phyloP scores from a whole-genome alignment of 2,113 vertebrate species.

The Zingel zingel region DNA sequence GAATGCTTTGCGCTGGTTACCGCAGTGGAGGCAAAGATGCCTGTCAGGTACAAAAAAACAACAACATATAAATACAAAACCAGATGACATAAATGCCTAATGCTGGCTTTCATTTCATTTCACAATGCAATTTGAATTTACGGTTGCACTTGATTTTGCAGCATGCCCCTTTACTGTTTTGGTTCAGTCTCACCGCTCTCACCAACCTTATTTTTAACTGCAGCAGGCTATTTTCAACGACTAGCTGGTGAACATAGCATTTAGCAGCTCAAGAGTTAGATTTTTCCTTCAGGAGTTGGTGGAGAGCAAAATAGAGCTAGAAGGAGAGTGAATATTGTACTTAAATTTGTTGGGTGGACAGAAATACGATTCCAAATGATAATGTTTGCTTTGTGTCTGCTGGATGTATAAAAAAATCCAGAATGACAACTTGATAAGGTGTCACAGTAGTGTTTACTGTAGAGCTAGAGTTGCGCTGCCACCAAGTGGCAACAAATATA shows the following conservation, averaged over 20 bases:
- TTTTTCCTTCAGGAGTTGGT: too few relatives aligned
- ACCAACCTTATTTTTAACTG: too few relatives aligned
- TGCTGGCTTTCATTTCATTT: neutral
- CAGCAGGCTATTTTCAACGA: too few relatives aligned
- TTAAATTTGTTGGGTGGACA: too few relatives aligned
- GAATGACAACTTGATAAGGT: too few relatives aligned
- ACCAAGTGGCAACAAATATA: constrained; percentile 1
- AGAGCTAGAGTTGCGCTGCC: neutral
- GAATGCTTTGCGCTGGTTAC: constrained; percentile 97
- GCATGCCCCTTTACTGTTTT: too few relatives aligned
- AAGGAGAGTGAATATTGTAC: too few relatives aligned
- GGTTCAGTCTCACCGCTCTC: too few relatives aligned
- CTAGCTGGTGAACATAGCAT: neutral
- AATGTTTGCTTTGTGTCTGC: neutral
- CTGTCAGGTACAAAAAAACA: constrained; percentile 87
- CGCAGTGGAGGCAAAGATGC: constrained; percentile 90
- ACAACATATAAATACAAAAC: neutral
- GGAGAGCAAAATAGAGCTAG: too few relatives aligned
- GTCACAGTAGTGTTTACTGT: neutral
- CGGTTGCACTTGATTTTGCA: neutral
- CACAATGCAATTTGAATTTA: neutral
- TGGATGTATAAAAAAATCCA: neutral
- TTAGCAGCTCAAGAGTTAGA: neutral
- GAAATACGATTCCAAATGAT: too few relatives aligned
- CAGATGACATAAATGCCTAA: neutral